A percentile compares a stretch with the other conserved stretches of the same genome.
phyloP scores from a whole-genome alignment of 1,140 invertebrate genomes.

The Cotesia vestalis region DNA sequence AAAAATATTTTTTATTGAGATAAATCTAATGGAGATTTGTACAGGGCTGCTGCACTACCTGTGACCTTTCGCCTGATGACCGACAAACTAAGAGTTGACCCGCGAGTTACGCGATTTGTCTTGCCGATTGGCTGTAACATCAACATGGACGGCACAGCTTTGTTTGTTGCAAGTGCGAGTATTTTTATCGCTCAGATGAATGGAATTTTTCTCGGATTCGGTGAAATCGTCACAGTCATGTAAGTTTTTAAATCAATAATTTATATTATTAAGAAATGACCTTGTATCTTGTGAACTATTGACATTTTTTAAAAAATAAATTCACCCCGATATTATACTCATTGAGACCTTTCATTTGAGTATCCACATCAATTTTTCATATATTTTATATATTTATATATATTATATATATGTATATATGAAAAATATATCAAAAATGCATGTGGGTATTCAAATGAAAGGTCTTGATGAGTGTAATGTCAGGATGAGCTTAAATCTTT shows the following conservation, averaged over 20 bases:
- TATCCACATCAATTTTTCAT: no score
- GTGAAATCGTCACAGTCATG: constrained; percentile 83
- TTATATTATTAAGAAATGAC: background rate
- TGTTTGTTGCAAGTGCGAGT: constrained; percentile 88
- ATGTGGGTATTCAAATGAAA: no score
- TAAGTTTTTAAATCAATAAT: constrained; percentile 65
- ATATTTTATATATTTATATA: no score
- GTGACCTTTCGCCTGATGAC: constrained; percentile 94
- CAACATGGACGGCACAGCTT: constrained; percentile 94
- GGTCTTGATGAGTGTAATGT: no score
- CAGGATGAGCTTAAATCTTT: no score
- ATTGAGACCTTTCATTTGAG: background rate
- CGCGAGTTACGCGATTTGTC: constrained; percentile 89
- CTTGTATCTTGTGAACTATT: background rate
- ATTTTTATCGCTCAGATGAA: constrained; percentile 95
- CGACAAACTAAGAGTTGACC: constrained; percentile 88
- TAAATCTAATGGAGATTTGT: constrained; percentile 60
- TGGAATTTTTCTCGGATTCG: constrained; percentile 78
- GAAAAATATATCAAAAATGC: no score
- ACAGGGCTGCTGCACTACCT: constrained; percentile 91
- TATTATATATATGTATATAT: no score
- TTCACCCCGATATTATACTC: no score
- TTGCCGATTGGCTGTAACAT: constrained; percentile 91
- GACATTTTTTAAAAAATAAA: background rate
- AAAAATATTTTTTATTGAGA: constrained; percentile 21